These are phyloP conservation scores for Seriola dumerili DNA, from an alignment of 2,113 vertebrate species.

Conservation along the genomic window DNA sequence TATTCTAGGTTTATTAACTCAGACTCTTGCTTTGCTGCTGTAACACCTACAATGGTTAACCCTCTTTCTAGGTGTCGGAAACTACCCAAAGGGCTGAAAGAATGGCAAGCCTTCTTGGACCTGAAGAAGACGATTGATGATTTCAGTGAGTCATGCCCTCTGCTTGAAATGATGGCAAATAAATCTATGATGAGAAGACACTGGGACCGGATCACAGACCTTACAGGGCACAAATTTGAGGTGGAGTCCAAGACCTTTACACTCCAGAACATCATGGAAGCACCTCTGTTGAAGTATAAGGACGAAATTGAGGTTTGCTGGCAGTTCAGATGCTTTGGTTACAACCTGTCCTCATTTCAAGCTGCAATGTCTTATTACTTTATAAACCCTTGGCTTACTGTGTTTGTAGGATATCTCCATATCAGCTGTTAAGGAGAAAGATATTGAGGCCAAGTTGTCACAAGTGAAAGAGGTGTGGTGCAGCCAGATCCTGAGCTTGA, in stretches of 20 bases:
- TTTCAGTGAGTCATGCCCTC: constrained; percentile 67
- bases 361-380: neutral
- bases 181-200: constrained; percentile 66
- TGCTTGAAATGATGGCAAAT: constrained; percentile 69
- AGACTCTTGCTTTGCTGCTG: neutral
- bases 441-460: constrained; percentile 64
- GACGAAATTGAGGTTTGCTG: constrained; percentile 63
- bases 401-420: constrained; percentile 66
- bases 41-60: neutral
- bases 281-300: constrained; percentile 55
- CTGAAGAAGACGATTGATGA: constrained; percentile 89
- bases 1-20: neutral
- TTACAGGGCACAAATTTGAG: constrained; percentile 63
- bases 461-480: constrained; percentile 62
- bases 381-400: neutral
- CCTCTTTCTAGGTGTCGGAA: constrained; percentile 41
- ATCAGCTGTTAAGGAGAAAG: constrained; percentile 64
- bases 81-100: constrained; percentile 63
- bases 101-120: constrained; percentile 84
- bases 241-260: constrained; percentile 55
- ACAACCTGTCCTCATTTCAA: neutral
- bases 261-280: constrained; percentile 58
- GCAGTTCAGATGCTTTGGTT: neutral
- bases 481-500: constrained; percentile 39
- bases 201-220: constrained; percentile 53